Evolutionary conservation across 2,113 vertebrate species (phyloP), one percentile per base, ranked within the genome.

Genomic region (Nesogale talazaci): DNA sequence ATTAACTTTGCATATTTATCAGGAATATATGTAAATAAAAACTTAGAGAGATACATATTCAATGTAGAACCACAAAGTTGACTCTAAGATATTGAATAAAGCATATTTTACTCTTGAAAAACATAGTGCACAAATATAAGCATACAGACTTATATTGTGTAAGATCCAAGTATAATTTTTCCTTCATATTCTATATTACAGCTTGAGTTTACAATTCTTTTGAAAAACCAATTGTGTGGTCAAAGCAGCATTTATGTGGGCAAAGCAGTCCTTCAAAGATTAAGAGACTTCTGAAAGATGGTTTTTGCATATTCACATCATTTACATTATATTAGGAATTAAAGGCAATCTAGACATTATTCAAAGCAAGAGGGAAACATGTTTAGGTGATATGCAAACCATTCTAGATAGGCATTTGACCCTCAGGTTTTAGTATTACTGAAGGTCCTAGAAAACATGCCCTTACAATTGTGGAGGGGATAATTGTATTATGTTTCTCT

Each of bases 31-130:
- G 52, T 83, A 95, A 70, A 95, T 40, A 25, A 27, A 83, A 86
- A 86, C 56, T 88, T 93, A 93, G 90, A 91, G 4, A 94, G 38
- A 92, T 90, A 92, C 90, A 94, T 97, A 94, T 94, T 96, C 78
- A 89, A 29, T 34, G 4, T 74, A 70, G 61, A 91, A 67, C 94
- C 75, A 17, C 46, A 69, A 69, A 91, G 92, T 90, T 94, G n/a
- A n/a, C 74, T 92, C 74, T 90, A 80, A n/a, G 75, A 95, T 61
- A 88, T 70, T 92, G 94, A 81, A 78, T 93, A 94, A 85, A 90
- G 19, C 89, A 76, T 89, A 94, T 74, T 91, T 86, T 95, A 96
- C 63, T 85, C 82, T 61, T 94, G 34, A 34, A 94, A 94, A 94
- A 96, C 85, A 80, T 63, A 79, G 94, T 94, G 52, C n/a, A n/a